A percentile compares a stretch with the other conserved stretches of the same genome.
These are phyloP conservation scores for Brachyrhaphis roseni DNA, from an alignment of 2,797 vertebrate species.

Conservation along the genomic window DNA sequence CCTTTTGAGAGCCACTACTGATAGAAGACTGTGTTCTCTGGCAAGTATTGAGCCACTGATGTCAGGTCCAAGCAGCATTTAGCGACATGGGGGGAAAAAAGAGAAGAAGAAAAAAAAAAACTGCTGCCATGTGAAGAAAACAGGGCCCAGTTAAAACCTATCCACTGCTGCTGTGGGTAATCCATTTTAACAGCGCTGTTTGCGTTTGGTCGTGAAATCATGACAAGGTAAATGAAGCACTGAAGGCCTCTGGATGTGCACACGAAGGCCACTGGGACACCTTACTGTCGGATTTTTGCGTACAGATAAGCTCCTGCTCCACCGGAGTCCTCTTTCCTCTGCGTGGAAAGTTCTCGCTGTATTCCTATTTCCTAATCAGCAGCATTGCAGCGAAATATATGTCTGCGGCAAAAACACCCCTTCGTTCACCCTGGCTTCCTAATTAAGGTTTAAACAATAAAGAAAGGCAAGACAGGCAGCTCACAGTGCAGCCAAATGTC, in stretches of 20 bases:
- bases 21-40: background rate
- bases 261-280: background rate
- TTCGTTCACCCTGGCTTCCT: slow-evolving; percentile 11
- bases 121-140: slow-evolving; percentile 17
- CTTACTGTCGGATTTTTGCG: slow-evolving; percentile 41
- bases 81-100: slow-evolving; percentile 26
- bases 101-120: background rate
- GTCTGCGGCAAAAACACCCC: slow-evolving; percentile 62
- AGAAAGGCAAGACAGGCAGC: slow-evolving; percentile 43
- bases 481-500: slow-evolving; percentile 35
- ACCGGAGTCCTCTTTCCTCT: background rate
- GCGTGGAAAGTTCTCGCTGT: background rate
- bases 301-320: slow-evolving; percentile 58
- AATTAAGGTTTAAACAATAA: slow-evolving; percentile 39
- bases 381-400: slow-evolving; percentile 47
- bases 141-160: slow-evolving; percentile 44
- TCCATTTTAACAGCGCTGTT: slow-evolving; percentile 53
- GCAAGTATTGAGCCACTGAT: slow-evolving; percentile 6
- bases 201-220: background rate
- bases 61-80: slow-evolving; percentile 24
- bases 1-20: background rate
- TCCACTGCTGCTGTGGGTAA: slow-evolving; percentile 52
- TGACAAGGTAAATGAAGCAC: background rate
- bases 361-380: slow-evolving; percentile 18
- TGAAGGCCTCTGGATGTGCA: background rate